These are phyloP conservation scores for Australoheros facetus DNA, from an alignment of 2,797 vertebrate genomes.

Conservation along the genomic window DNA sequence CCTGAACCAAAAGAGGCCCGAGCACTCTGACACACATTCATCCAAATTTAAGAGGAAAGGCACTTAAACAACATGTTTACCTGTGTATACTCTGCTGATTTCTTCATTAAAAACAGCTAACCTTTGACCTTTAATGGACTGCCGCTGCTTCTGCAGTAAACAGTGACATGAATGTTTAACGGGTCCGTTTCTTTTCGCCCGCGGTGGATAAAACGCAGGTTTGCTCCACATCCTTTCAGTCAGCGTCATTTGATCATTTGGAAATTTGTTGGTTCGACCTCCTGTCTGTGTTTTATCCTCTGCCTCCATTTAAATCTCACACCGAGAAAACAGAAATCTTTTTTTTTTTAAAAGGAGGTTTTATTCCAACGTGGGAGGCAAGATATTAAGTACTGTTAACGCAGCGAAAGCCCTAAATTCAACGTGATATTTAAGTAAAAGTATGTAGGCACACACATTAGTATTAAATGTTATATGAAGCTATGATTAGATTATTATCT, in stretches of 20 bases:
- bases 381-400: neutral
- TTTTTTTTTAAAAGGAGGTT: too few species aligned
- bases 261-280: too few species aligned
- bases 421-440: neutral
- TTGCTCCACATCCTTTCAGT: neutral
- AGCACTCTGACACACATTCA: constrained; percentile 12
- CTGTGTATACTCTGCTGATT: neutral
- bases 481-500: neutral
- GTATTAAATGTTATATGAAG: neutral
- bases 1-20: constrained; percentile 59
- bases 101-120: neutral
- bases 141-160: neutral
- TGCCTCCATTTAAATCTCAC: neutral
- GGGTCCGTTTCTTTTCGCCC: neutral
- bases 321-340: neutral
- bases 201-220: neutral
- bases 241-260: neutral
- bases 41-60: neutral
- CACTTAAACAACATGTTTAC: neutral
- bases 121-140: neutral
- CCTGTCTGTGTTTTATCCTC: neutral
- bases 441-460: neutral
- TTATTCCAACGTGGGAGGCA: too few species aligned
- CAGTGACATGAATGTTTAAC: too few species aligned
- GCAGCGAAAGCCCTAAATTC: neutral